Base-by-base conservation (phyloP, 1,140 invertebrate species). In the Drosophila malerkotliana region DNA sequence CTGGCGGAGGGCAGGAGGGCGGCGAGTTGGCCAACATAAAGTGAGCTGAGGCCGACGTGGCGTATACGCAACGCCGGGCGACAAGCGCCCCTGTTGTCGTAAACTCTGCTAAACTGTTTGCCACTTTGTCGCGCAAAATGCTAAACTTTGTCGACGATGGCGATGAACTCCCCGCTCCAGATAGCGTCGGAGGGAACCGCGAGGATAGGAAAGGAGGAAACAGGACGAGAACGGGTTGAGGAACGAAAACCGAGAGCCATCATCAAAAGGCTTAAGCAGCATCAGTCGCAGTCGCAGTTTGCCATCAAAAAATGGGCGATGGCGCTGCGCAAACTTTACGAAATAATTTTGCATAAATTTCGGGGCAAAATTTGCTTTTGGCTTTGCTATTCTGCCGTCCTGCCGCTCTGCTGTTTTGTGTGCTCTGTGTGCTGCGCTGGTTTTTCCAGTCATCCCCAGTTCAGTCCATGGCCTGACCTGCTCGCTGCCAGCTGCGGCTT, bases 331-430 rank as follows among this genome's bases (percentile, higher is more conserved):
- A 88, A 88, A 89, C 76, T 88, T 88, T 88, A 88, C 84, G 68
- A 88, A 89, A 88, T 88, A 88, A 89, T 88, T 88, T 88, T 88
- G 83, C 83, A 88, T 88, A 88, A 77, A 88, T 88, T 88, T 88
- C 79, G 51, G 80, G 67, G 48, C 34, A 66, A 88, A 87, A 88
- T 87, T 88, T 88, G 79, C 79, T 88, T 67, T 87, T 83, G 79
- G 83, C 83, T 87, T 88, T 83, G 44, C 61, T 47, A 30, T 41
- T 26, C 55, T 39, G 44, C 1, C 26, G 26, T 41, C 18, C 55
- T 39, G 44, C 26, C 26, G 26, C 6, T 69, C 24, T 28, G 26
- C 34, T 37, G 34, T 37, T 12, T n/a, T 28, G 26, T 59, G 53
- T 60, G 58, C 79, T 82, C 79, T 64, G 72, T 76, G 77, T 26